Base-by-base conservation (phyloP, 2,888 invertebrate genomes). In the Eueremaeus valkanovi region DNA sequence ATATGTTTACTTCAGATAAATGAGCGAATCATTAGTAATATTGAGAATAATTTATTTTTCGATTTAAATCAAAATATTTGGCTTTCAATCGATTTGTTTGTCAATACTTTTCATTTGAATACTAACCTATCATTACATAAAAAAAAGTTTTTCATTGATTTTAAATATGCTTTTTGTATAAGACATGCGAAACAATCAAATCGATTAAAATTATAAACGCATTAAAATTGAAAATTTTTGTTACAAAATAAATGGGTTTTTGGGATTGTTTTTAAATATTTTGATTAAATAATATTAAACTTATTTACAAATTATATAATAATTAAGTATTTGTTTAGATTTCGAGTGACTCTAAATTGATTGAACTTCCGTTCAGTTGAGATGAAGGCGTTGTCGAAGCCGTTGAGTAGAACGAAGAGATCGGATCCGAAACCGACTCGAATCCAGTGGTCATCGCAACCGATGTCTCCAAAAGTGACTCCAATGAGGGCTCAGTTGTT, bases 211-310 rank as follows among this genome's bases (percentile, higher is more conserved):
- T 51, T 51, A 45, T 45, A 45, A 8, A 51, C 16, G 5, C 51
- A 51, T 51, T 51, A n/a, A 45, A 51, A 51, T n/a, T 51, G 51
- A 5, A n/a, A n/a, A n/a, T n/a, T 51, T 51, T 21, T n/a, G 21
- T 51, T 51, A 51, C 51, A 51, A 51, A 51, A 51, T 51, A 51
- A 51, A 51, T 21, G 21, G 16, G 21, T 51, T 51, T 51, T 51
- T 51, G n/a, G 51, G 6, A n/a, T 51, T n/a, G 18, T 21, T 51
- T 51, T 51, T 8, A 51, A 51, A 36, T 36, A 5, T 8, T 36
- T 36, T 36, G n/a, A n/a, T 36, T 11, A n/a, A 51, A 9, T 16
- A 51, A 3, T 21, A 11, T 21, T 8, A 21, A n/a, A 51, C 8
- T n/a, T 51, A 51, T 51, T 51, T 51, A 51, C 51, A 51, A 51